Evolutionary conservation across 2,888 invertebrate species (phyloP).

Genomic region (Cloeon dipterum): DNA sequence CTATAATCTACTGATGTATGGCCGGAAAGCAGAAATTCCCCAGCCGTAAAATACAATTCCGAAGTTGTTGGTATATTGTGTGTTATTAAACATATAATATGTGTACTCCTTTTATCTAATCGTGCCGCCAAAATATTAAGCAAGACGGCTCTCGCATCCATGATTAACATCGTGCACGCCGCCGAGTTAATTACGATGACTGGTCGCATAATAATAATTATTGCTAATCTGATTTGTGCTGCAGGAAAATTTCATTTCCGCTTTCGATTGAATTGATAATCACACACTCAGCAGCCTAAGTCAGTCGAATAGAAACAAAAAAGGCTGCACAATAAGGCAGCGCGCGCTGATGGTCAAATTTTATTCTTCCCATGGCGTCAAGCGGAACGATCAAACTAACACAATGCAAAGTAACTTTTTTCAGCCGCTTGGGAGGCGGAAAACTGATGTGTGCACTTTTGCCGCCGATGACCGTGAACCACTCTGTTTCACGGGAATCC

Average conservation of each 20-base stretch:
- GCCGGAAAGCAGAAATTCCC: no score
- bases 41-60: no score
- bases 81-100: no score
- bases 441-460: not conserved
- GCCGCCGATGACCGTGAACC: no score
- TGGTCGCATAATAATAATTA: not conserved
- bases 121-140: no score
- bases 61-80: no score
- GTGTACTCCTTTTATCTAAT: no score
- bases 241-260: slow-evolving; percentile 1
- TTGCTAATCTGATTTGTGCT: slow-evolving; percentile 1
- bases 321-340: not conserved
- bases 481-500: no score
- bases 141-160: no score
- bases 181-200: no score
- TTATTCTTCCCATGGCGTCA: not conserved
- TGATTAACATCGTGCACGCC: no score
- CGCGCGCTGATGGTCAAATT: not conserved
- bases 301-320: not conserved
- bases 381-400: not conserved
- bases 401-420: not conserved
- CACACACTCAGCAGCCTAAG: not conserved
- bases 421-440: not conserved
- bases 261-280: slow-evolving; percentile 1
- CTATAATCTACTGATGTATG: no score